Evolutionary conservation across 2,888 invertebrate species (phyloP), one percentile per base, ranked within the genome.

Genomic region (Andrena hattorfiana): DNA sequence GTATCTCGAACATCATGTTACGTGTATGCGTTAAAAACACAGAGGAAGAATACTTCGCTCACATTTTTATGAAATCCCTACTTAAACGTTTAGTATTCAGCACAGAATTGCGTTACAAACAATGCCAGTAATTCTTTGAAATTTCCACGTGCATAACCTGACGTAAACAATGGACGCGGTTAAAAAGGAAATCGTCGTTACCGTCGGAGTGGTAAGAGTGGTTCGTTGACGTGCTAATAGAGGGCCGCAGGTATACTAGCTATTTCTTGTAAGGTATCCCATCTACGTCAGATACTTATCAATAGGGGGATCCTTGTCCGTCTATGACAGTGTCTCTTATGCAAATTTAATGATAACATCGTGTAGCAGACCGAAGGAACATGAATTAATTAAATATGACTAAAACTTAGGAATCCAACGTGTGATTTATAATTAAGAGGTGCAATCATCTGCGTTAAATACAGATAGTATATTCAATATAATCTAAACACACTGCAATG

Each of bases 111-210:
- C 30, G 42, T 66, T 8, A 35, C 10, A 73, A 35, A 30, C 30
- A 10, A 16, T 20, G 23, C 20, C 23, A 1, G 49, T 20, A 23
- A 2, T 13, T n/a, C 3, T 10, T 26, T 32, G 6, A 26, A 23
- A 0, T 16, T 10, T 13, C 56, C 81, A 78, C 79, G 81, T 81
- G 78, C 42, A 23, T 51, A 70, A 35, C 35, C 48, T 42, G n/a
- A 66, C 35, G 32, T 69, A 77, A 77, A 66, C 54, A 80, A 7
- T 42, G n/a, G 26, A n/a, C 10, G 63, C 28, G 6, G 26, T 13
- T 70, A 56, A 76, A 23, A 42, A 6, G 16, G 76, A 16, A 70
- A 69, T 6, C 42, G 1, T 48, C 6, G 0, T 20, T 75, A 35
- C 10, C 60, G 16, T 32, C n/a, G 35, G n/a, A 23, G 10, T 26